Base-by-base conservation (phyloP, 2,888 invertebrate genomes). In the Acrobasis repandana region DNA sequence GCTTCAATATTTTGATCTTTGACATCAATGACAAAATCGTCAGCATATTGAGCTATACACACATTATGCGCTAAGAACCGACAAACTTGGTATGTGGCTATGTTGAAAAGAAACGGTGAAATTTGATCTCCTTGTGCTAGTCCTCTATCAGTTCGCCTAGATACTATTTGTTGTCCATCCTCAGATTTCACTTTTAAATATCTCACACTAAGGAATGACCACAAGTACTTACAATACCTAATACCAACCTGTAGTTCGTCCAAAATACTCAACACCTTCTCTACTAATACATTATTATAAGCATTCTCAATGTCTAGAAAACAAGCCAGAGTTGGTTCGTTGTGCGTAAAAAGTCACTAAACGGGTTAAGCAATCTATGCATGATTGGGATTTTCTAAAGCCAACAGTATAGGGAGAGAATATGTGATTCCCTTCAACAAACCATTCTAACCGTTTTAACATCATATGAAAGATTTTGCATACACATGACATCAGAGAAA, bases 381-480 rank as follows among this genome's bases (percentile, higher is more conserved):
- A 63, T 1, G 63, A 65, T 34, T 61, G 54, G 8, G 50, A 43
- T 28, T 56, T 62, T 14, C 66, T 56, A 56, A 68, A 68, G 0
- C 66, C 68, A 36, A 50, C 9, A 0, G 65, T n/a, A 15, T n/a
- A 3, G 4, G 33, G n/a, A 9, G 67, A 58, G 2, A 70, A 48
- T 2, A 67, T 18, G 11, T 58, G 14, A 20, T 65, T 60, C 33
- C 56, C 65, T 58, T 70, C 69, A 0, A 65, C n/a, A 58, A 36
- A 68, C 67, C 68, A 70, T 54, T 72, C 70, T 57, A 69, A 11
- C 6, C 70, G 34, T 56, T 65, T 69, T 9, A 9, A 14, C 9
- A 69, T 16, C 57, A 69, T n/a, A 49, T 72, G 66, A 16, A 69
- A 69, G 3, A 68, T 54, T 61, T 72, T 70, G 60, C 67, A 67